A percentile compares a stretch with the other conserved stretches of the same genome.
Conservation (phyloP, 2,113 vertebrate species). For the Ammodytes dubius region DNA sequence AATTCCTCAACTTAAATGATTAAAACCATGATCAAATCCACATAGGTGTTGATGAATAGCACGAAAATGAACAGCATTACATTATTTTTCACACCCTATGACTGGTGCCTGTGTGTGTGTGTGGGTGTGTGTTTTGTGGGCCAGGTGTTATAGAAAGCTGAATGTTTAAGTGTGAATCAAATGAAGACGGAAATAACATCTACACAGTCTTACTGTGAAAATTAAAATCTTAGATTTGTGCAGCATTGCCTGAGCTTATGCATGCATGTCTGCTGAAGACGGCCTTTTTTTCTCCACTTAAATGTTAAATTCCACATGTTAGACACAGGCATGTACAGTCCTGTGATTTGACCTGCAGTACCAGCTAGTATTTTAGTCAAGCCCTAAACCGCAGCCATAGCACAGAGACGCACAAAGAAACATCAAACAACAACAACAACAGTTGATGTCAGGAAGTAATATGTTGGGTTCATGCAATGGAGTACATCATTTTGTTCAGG, state of each 20-base stretch:
- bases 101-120: not conserved
- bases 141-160: not conserved
- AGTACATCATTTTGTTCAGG: not conserved
- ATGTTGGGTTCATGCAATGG: not conserved
- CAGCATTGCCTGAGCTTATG: conserved; percentile 1
- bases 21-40: not conserved
- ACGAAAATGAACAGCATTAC: accelerated
- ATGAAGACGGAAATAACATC: not conserved
- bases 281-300: conserved; percentile 40
- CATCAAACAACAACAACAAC: not conserved
- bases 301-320: conserved; percentile 73
- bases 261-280: conserved; percentile 8
- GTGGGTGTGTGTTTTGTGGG: not conserved
- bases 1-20: not conserved
- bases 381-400: not conserved
- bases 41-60: not conserved
- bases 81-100: not conserved
- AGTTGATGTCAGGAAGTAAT: not conserved
- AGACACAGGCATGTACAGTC: conserved; percentile 53
- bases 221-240: not conserved
- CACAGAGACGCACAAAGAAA: conserved; percentile 26
- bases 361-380: not conserved
- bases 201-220: not conserved
- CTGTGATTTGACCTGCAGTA: conserved; percentile 32
- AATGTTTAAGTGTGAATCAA: not conserved